Base-by-base conservation (phyloP, 1,140 invertebrate species). In the Goniozus legneri region DNA sequence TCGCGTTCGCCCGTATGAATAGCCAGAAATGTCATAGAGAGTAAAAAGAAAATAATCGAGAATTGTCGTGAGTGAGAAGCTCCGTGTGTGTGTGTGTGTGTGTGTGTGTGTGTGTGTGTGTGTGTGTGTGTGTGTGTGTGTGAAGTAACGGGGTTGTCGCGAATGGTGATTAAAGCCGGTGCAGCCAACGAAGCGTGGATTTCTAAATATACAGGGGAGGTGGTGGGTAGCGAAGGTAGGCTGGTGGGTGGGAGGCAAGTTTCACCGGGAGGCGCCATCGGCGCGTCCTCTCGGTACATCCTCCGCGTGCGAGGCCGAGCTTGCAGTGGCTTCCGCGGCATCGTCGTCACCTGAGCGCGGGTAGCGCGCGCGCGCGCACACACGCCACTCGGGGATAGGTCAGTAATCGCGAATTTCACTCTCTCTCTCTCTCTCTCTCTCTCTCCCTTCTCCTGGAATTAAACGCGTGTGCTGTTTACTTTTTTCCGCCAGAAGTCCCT, bases 161-260 rank as follows among this genome's bases (percentile, higher is more conserved):
- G 39, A 42, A 56, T 57, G 44, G 44, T 55, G 58, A 62, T 60
- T 55, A 62, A 63, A 63, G 40, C 37, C 42, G 12, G 30, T 27
- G 38, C 33, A 24, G 41, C 43, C 22, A 47, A 24, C 30, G 34
- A 48, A 39, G 18, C 52, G 47, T 38, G 46, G 44, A 49, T 57
- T 51, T 60, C 56, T 57, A 62, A 60, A 63, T 54, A 55, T 59
- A 51, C 47, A 31, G 18, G 20, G 24, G 24, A 12, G 24, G 14
- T 16, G 31, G 22, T 30, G 31, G 16, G 38, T n/a, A 40, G 21
- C 18, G 24, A 56, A 53, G 59, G 50, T 52, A 52, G 50, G 18
- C 3, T 24, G 3, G 18, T 36, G 34, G 10, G 15, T 13, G 2
- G 12, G 38, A 54, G 33, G 22, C 31, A 21, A 15, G 14, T n/a